Evolutionary conservation across 2,888 invertebrate species (phyloP), one percentile per base, ranked within the genome.

Genomic region (Stenodera caucasica): DNA sequence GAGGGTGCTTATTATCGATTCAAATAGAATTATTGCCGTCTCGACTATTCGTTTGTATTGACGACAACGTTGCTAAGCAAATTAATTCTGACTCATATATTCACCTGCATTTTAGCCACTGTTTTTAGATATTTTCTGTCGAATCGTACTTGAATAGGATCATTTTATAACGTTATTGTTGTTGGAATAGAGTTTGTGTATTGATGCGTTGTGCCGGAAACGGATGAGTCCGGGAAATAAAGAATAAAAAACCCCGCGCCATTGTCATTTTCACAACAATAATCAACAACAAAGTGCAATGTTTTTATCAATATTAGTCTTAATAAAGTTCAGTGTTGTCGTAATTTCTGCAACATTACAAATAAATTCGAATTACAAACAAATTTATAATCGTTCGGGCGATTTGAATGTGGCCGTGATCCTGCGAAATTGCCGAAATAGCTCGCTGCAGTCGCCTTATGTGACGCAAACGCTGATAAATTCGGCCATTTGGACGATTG

Each of bases 401-500:
- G 74, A 79, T 45, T 49, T 77, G 18, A 74, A 74, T 55, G 63
- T 77, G 4, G 75, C 70, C 2, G 63, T 79, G n/a, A 58, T 78
- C n/a, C 32, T 78, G 14, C 69, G 74, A 29, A 69, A 72, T 59
- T 78, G 77, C 65, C 58, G 57, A 15, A 69, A 67, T 37, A 49
- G 56, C 26, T 64, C 58, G 33, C 60, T 64, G 14, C 45, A 56
- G 21, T 35, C 65, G 12, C 63, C 67, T 8, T 70, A 65, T 37
- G 55, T 53, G n/a, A 58, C 67, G 49, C 70, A 72, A 60, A 75
- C 77, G 1, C 50, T 75, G 5, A 65, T 75, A 8, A 74, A 75
- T 55, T 72, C 78, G 1, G 77, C 78, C 1, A 67, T 75, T 53
- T 81, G 80, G 80, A 73, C 72, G 1, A 64, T 67, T 2, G 69